Evolutionary conservation across 2,113 vertebrate species (phyloP).

Genomic region (Protobothrops mucrosquamatus): DNA sequence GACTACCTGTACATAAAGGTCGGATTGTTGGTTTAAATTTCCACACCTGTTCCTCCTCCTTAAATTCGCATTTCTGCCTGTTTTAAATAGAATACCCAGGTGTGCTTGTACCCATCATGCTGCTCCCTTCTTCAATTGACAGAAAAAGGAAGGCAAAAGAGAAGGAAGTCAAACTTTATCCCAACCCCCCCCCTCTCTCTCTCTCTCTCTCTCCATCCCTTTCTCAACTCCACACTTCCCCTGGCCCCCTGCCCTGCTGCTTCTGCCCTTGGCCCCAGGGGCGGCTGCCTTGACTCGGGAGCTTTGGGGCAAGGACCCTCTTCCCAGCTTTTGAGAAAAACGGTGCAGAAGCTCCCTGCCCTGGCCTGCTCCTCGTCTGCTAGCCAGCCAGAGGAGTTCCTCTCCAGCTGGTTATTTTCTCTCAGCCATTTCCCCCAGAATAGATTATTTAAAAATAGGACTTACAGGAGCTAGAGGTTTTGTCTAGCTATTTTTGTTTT

Average conservation of each 20-base stretch:
- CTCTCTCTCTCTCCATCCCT: background rate
- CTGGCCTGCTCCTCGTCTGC: background rate
- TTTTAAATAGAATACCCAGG: no score
- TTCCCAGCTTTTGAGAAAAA: background rate
- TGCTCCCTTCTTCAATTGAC: background rate
- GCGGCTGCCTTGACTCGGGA: background rate
- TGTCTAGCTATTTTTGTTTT: background rate
- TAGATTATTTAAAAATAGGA: background rate
- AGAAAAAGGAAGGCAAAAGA: background rate
- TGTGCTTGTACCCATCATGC: background rate
- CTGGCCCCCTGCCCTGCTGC: background rate
- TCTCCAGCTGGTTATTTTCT: background rate
- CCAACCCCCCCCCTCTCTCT: accelerated
- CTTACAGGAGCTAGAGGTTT: background rate
- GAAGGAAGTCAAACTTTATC: background rate
- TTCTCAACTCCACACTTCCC: background rate
- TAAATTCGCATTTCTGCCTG: background rate
- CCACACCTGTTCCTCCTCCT: background rate
- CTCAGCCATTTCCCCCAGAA: background rate
- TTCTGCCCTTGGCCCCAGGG: background rate
- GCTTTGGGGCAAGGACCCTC: no score
- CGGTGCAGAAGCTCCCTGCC: accelerated
- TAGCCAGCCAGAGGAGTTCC: background rate
- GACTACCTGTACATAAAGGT: background rate
- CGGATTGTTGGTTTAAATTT: background rate